Percentiles rank a stretch among this genome's conserved stretches.
Evolutionary conservation across 2,113 vertebrate species (phyloP).

Genomic region (Phainopepla nitens): DNA sequence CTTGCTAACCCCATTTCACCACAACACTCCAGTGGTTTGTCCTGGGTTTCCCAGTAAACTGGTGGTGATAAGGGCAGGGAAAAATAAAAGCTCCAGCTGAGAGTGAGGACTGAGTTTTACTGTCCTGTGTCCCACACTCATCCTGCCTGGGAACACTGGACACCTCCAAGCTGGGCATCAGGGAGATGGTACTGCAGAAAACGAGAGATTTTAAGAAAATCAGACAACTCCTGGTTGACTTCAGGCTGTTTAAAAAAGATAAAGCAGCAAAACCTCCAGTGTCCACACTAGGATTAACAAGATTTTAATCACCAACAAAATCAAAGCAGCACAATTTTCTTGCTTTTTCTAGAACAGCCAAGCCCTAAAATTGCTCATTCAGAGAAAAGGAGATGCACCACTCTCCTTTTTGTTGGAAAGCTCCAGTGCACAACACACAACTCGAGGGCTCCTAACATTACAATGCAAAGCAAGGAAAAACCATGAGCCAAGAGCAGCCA

Average conservation of each 20-base stretch:
- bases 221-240: background rate
- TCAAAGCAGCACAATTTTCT: background rate
- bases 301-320: background rate
- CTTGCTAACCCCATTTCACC: background rate
- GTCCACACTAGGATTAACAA: background rate
- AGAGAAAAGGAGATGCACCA: background rate
- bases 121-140: background rate
- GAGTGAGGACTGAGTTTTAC: background rate
- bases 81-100: background rate
- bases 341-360: background rate
- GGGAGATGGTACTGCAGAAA: background rate
- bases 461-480: background rate
- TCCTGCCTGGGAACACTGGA: background rate
- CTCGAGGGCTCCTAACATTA: background rate
- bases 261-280: background rate
- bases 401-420: background rate
- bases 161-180: background rate
- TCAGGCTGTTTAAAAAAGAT: background rate
- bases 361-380: background rate
- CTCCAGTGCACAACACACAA: background rate
- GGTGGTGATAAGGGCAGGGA: background rate
- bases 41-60: background rate
- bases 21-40: background rate
- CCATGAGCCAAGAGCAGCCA: conserved; percentile 13
- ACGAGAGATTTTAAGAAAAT: background rate